A percentile compares a stretch with the other conserved stretches of the same genome.
phyloP scores from a whole-genome alignment of 2,888 invertebrate genomes.

The Syrista parreyssii region DNA sequence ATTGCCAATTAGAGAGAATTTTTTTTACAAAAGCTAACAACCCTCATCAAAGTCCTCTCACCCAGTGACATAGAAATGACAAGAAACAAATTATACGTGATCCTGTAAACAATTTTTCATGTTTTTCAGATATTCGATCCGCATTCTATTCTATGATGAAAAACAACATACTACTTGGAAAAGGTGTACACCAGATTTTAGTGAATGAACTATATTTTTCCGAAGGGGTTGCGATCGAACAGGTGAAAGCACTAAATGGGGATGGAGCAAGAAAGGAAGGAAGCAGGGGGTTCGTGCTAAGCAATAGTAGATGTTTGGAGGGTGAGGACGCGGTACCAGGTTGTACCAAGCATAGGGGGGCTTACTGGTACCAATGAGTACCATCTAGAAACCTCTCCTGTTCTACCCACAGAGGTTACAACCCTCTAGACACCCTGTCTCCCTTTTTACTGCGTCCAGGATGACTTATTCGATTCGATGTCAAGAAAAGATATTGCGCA shows the following conservation, averaged over 20 bases:
- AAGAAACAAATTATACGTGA: not conserved
- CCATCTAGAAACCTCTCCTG: constrained; percentile 42
- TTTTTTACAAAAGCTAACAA: no score
- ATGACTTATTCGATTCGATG: no score
- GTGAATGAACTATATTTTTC: constrained; percentile 23
- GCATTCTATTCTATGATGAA: no score
- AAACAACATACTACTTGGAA: no score
- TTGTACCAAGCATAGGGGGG: constrained; percentile 50
- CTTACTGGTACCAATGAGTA: constrained; percentile 57
- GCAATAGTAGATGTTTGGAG: constrained; percentile 24
- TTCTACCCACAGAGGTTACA: no score
- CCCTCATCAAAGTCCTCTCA: no score
- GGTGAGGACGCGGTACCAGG: constrained; percentile 51
- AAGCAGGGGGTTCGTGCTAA: constrained; percentile 15
- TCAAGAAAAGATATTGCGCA: no score
- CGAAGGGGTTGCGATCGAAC: constrained; percentile 37
- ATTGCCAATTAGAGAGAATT: constrained; percentile 1
- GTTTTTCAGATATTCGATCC: no score
- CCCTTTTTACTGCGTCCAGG: no score
- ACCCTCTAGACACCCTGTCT: no score
- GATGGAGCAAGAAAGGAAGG: constrained; percentile 15
- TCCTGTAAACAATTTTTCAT: not conserved
- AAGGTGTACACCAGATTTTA: not conserved
- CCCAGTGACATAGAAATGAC: not conserved
- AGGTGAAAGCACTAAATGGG: constrained; percentile 25